A percentile compares a stretch with the other conserved stretches of the same genome.
These are phyloP conservation scores for Petrosia ficiformis DNA, from an alignment of 37 sponge, comb jelly and placozoan genomes.

Conservation along the genomic window DNA sequence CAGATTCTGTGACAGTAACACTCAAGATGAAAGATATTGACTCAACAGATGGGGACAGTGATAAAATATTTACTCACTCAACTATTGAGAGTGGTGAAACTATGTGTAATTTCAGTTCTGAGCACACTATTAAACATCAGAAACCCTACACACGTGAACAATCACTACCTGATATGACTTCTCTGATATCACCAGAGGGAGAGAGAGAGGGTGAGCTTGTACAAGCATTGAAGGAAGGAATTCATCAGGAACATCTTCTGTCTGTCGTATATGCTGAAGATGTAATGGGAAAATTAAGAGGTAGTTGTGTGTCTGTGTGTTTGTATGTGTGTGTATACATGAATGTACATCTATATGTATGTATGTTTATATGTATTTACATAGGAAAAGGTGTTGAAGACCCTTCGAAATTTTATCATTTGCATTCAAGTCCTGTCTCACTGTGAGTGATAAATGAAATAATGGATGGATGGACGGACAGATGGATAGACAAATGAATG, in stretches of 20 bases:
- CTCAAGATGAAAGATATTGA: background rate
- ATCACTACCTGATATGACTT: background rate
- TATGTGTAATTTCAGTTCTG: no score
- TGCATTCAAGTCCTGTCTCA: background rate
- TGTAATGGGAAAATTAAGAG: background rate
- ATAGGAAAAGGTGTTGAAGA: slow-evolving; percentile 24
- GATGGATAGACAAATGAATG: no score
- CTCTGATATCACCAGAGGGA: background rate
- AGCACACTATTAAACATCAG: no score
- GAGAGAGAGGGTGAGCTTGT: background rate
- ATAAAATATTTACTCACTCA: no score
- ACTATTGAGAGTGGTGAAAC: no score
- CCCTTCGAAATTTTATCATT: slow-evolving; percentile 35
- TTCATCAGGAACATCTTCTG: background rate
- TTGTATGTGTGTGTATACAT: background rate
- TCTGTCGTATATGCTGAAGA: background rate
- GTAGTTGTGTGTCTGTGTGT: background rate
- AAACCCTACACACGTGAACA: background rate
- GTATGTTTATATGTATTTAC: no score
- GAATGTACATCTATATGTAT: background rate
- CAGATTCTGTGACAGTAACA: background rate
- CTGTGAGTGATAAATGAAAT: no score
- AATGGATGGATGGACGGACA: no score
- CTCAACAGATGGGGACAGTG: background rate
- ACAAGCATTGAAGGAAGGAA: background rate